Evolutionary conservation across 2,888 invertebrate species (phyloP), one percentile per base, ranked within the genome.

Genomic region (Sarcophaga subvicina): DNA sequence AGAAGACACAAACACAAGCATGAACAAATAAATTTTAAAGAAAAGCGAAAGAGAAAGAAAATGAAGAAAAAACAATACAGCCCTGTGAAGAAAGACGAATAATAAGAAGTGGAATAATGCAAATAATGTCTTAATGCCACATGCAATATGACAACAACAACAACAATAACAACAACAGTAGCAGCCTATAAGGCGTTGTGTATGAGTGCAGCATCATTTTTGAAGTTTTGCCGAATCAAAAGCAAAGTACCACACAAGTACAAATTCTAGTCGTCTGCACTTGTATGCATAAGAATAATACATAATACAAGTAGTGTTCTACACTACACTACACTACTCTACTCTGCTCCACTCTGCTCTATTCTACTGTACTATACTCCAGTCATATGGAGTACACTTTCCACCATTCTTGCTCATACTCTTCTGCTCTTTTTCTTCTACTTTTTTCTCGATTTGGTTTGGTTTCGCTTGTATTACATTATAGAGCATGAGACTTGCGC

Each of bases 81-180:
- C 22, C 22, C 11, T 20, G 22, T 64, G 60, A 72, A 85, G 77
- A 71, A 82, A 82, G 75, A 82, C 62, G 77, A 79, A 86, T 82
- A 86, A 82, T 71, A 77, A 77, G 77, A 77, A 72, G 60, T 66
- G 60, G 20, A 83, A 80, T 86, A 86, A 86, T 86, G 77, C 80
- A 86, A 81, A 83, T 86, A 86, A 86, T 86, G 75, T 81, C 86
- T 78, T 83, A 81, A 86, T 86, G 83, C 80, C 80, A 83, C 77
- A 83, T 83, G 81, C 80, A 83, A 78, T 54, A 83, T 71, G 75
- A 59, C 75, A 47, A 75, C 54, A 54, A 17, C 54, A 54, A 17
- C 54, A 17, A 4, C 12, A 14, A 22, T 22, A 22, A 17, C 17
- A 14, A 14, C 1, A 49, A 49, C 12, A 14, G 49, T 49, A 49